Evolutionary conservation across 2,888 invertebrate species (phyloP), one percentile per base, ranked within the genome.

Genomic region (Lasius fuliginosus): DNA sequence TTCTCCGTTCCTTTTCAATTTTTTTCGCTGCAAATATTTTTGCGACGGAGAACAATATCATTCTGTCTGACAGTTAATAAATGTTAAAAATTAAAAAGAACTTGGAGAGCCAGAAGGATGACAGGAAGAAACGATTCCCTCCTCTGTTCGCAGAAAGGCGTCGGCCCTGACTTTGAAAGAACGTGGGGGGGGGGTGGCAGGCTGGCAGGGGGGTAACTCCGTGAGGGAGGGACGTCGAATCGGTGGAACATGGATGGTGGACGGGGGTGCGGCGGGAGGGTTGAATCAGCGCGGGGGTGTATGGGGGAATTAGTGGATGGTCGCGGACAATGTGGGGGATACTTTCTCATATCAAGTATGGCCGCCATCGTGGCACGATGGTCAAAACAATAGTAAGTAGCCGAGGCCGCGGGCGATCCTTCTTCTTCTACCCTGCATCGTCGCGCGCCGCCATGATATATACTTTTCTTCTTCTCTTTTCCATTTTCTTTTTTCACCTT

Each of bases 301-400:
- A 92, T 89, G 94, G 94, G 94, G 93, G 93, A 93, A 94, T 94
- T 94, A 94, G 94, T 93, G 92, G 94, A 94, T 93, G 93, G 93
- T 92, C 93, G 94, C 93, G 93, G 93, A 94, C 94, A 94, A 94
- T 94, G 94, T 93, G 93, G 94, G 94, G 94, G 94, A 94, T 94
- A 94, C 94, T 94, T 94, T 94, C 95, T 95, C 95, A 95, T 94
- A 95, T 94, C 94, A 94, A 94, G 95, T 94, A 94, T 94, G 94
- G 94, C 95, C 94, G 95, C 94, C 94, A 94, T 94, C 94, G 94
- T 94, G 94, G 94, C 93, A 94, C 93, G 94, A 94, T 94, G 94
- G 94, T 93, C 94, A 94, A 94, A 94, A 94, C 94, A 94, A 92
- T 93, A 93, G 95, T 95, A 94, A 94, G 95, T 95, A 94, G 83